phyloP scores from a whole-genome alignment of 2,888 invertebrate species.

The Adineta ricciae region DNA sequence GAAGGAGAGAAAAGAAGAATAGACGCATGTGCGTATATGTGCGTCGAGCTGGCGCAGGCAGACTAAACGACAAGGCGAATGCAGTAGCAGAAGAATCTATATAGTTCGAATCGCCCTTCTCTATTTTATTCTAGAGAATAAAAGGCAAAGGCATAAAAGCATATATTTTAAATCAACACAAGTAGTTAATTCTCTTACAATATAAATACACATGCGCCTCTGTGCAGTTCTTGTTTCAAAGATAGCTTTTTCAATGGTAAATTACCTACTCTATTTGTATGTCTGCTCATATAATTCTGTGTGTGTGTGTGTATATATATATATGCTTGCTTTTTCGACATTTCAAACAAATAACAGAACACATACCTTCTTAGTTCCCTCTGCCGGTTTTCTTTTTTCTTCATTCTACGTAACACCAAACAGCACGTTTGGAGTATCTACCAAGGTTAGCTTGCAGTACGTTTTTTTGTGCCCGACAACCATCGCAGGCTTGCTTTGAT shows the following conservation, averaged over 20 bases:
- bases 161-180: not conserved
- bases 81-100: not conserved
- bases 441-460: not conserved
- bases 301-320: not conserved
- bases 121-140: not conserved
- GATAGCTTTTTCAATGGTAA: not conserved
- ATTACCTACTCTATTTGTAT: not conserved
- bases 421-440: not conserved
- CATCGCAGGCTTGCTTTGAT: not conserved
- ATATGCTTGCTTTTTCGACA: not conserved
- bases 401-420: not conserved
- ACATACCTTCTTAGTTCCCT: not conserved
- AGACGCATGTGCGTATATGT: not conserved
- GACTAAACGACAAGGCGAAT: not conserved
- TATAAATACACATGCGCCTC: not conserved
- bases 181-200: not conserved
- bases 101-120: not conserved
- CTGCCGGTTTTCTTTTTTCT: not conserved
- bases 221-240: not conserved
- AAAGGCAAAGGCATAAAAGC: not conserved
- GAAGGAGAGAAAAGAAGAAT: conserved; percentile 1
- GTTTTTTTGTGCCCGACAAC: not conserved
- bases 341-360: not conserved
- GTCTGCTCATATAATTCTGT: not conserved
- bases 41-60: not conserved